Percentiles rank a stretch among this genome's conserved stretches.
These are phyloP conservation scores for Spea bombifrons DNA, from an alignment of 2,113 vertebrate species.

Conservation along the genomic window DNA sequence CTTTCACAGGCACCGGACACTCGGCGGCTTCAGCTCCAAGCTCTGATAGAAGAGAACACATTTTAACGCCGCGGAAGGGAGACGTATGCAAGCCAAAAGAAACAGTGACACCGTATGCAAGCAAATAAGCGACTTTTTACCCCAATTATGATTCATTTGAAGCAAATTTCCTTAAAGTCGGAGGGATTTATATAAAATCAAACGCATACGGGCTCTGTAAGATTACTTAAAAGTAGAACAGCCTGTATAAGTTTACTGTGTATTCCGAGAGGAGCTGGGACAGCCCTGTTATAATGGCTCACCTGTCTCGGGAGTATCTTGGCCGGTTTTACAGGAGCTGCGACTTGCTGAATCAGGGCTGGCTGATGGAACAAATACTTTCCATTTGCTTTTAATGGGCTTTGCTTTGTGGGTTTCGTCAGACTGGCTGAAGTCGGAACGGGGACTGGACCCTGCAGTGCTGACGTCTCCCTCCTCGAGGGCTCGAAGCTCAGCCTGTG, in stretches of 20 bases:
- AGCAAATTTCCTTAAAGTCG: not conserved
- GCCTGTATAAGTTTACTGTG: conserved; percentile 50
- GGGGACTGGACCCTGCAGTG: conserved; percentile 84
- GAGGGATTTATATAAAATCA: not conserved
- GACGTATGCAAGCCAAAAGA: too few relatives aligned
- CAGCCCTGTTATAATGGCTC: conserved; percentile 44
- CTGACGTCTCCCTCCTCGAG: conserved; percentile 92
- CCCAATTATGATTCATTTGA: not conserved
- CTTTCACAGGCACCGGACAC: conserved; percentile 61
- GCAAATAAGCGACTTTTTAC: too few relatives aligned
- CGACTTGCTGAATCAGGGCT: conserved; percentile 85
- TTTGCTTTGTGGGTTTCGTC: conserved; percentile 68
- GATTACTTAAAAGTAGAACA: not conserved
- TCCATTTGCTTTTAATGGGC: conserved; percentile 84
- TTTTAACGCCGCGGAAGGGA: not conserved
- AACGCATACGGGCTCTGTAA: too few relatives aligned
- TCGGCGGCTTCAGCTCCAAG: conserved; percentile 58
- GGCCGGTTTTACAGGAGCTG: conserved; percentile 75
- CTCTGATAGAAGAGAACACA: conserved; percentile 55
- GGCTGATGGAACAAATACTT: conserved; percentile 76
- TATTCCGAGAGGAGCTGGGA: conserved; percentile 59
- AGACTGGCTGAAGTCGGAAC: conserved; percentile 79
- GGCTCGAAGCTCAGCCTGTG: conserved; percentile 91
- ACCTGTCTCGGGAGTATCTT: conserved; percentile 68
- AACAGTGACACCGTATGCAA: too few relatives aligned